These are phyloP conservation scores for Sinocyclocheilus grahami DNA, from an alignment of 2,113 vertebrate species.

Conservation along the genomic window DNA sequence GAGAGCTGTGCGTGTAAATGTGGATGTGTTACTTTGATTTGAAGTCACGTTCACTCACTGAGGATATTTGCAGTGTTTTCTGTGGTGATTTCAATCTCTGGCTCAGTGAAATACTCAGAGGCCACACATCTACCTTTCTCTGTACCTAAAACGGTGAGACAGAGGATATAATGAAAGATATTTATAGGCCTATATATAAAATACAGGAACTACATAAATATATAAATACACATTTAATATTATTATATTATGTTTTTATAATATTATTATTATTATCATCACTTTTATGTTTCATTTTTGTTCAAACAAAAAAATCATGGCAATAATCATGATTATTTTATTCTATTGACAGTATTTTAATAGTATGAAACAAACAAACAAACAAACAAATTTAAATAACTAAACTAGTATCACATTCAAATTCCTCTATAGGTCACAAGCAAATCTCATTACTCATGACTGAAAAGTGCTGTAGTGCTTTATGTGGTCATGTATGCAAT, in stretches of 20 bases:
- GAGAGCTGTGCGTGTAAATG: background rate
- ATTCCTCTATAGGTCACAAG: too few relatives aligned
- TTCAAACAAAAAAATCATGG: background rate
- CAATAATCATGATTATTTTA: background rate
- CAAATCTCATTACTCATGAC: too few relatives aligned
- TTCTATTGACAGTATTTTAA: background rate
- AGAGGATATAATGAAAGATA: constrained; percentile 3
- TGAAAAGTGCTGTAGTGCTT: too few relatives aligned
- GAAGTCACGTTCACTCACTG: constrained; percentile 77
- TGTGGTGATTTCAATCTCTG: constrained; percentile 89
- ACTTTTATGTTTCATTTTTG: background rate
- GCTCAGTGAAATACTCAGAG: constrained; percentile 90
- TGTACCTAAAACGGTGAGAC: constrained; percentile 73
- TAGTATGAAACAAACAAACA: too few relatives aligned
- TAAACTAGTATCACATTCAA: too few relatives aligned
- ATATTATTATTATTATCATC: background rate
- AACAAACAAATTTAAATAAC: too few relatives aligned
- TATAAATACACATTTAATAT: too few relatives aligned
- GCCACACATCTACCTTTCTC: constrained; percentile 91
- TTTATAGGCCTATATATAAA: background rate
- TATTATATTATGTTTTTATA: background rate
- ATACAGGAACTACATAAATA: background rate
- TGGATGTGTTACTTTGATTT: background rate
- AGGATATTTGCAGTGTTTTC: constrained; percentile 94
- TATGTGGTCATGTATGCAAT: too few relatives aligned